A percentile compares a stretch with the other conserved stretches of the same genome.
Conservation (phyloP, 2,797 vertebrate species). For the Semaprochilodus insignis region DNA sequence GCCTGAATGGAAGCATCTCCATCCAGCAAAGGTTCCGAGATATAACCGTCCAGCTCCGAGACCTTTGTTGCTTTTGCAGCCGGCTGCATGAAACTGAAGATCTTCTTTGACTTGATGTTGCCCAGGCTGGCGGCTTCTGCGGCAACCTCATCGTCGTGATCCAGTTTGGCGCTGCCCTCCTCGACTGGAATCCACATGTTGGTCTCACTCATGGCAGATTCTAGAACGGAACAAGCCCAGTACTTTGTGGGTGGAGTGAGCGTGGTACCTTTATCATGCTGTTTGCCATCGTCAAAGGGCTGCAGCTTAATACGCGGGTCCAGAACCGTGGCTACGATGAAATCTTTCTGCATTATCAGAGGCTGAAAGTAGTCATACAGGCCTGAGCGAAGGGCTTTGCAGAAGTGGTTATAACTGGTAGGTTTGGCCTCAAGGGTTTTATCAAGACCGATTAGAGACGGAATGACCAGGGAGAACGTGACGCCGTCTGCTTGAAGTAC, state of each 20-base stretch:
- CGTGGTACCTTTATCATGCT: constrained; percentile 46
- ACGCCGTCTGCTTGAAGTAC: constrained; percentile 75
- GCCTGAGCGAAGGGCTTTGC: constrained; percentile 73
- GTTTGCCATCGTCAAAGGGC: constrained; percentile 70
- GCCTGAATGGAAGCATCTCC: constrained; percentile 56
- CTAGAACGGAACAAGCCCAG: constrained; percentile 64
- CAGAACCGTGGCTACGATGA: constrained; percentile 75
- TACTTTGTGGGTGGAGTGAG: constrained; percentile 69
- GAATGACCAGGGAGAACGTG: constrained; percentile 74
- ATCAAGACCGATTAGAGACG: constrained; percentile 76
- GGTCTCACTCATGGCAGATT: constrained; percentile 54
- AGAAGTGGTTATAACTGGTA: constrained; percentile 75
- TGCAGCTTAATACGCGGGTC: constrained; percentile 80
- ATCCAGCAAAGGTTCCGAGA: constrained; percentile 70
- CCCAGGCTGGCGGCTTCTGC: constrained; percentile 46
- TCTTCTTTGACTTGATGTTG: constrained; percentile 70
- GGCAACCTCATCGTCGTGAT: constrained; percentile 24
- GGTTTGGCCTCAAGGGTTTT: constrained; percentile 68
- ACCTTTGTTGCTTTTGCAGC: constrained; percentile 64
- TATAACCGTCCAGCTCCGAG: constrained; percentile 73
- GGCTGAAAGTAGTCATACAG: constrained; percentile 73
- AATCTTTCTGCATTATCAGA: constrained; percentile 73
- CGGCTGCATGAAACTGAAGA: constrained; percentile 63
- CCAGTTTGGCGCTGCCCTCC: constrained; percentile 34
- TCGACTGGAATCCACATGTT: constrained; percentile 23